Evolutionary conservation across 2,888 invertebrate genomes (phyloP), one percentile per base, ranked within the genome.

Genomic region (Kryphioiulus occultus): DNA sequence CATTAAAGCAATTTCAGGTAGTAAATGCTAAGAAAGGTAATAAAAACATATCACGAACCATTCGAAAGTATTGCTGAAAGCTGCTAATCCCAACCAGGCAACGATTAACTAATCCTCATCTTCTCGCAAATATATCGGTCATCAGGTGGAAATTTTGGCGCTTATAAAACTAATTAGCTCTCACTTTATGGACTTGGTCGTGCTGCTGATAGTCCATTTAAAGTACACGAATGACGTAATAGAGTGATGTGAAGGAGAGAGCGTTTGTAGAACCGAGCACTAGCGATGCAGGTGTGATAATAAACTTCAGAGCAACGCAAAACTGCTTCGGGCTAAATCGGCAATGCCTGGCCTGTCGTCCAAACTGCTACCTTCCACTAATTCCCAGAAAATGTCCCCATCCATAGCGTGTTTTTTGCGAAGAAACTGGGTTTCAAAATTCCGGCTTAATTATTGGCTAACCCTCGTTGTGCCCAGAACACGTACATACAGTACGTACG

Each of bases 361-460:
- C 68, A 68, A 7, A 26, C 68, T 26, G 68, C n/a, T 68, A 9
- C 68, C 68, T 26, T 68, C 12, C 68, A 26, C 68, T 68, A 22
- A 68, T 68, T 68, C 68, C 68, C n/a, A n/a, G 68, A 68, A 26
- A 68, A 68, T 68, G 68, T 68, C 68, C 26, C 22, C 68, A 68
- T 26, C n/a, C 68, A 10, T 26, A 59, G 47, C 19, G 68, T 3
- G 0, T 22, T 68, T 68, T 68, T 3, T 68, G n/a, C 10, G 22
- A 9, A 26, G 26, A 68, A 68, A 68, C 0, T 22, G 26, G 22
- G 7, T 59, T 68, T 68, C 68, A 68, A n/a, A 68, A 68, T 68
- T 68, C 68, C 68, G 22, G 22, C 10, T 22, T 22, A 68, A 68
- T 68, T 26, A 19, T 22, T 59, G 59, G n/a, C 7, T 9, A 59